Evolutionary conservation across 2,797 vertebrate genomes (phyloP).

Genomic region (Siniperca undulata): DNA sequence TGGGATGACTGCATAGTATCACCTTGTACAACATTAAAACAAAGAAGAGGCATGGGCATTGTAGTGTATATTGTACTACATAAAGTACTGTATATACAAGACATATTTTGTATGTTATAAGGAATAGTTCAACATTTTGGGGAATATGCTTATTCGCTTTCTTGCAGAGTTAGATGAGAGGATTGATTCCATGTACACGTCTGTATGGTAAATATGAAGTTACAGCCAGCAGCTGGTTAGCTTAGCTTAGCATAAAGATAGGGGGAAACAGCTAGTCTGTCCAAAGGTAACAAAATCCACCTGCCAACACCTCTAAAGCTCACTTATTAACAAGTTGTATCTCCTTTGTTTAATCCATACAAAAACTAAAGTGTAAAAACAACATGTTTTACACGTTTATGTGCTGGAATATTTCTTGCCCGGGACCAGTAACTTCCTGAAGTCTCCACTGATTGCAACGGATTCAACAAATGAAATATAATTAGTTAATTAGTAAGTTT

Average conservation of each 20-base stretch:
- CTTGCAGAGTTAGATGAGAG: not conserved
- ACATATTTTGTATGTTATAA: constrained; percentile 13
- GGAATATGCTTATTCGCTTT: not conserved
- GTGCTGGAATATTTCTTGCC: too few species aligned
- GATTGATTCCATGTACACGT: not conserved
- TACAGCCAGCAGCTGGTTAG: not conserved
- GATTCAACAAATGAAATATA: not conserved
- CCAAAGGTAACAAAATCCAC: not conserved
- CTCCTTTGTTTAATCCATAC: not conserved
- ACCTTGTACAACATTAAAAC: constrained; percentile 21
- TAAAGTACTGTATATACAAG: constrained; percentile 8
- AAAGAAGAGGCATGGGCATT: constrained; percentile 19
- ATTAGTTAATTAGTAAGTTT: not conserved
- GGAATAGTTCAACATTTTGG: constrained; percentile 26
- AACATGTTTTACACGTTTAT: not conserved
- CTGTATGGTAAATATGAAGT: not conserved
- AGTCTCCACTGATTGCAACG: not conserved
- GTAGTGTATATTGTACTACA: constrained; percentile 38
- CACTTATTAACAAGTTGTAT: not conserved
- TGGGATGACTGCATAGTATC: constrained; percentile 26
- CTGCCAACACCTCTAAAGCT: not conserved
- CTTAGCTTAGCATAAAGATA: constrained; percentile 12
- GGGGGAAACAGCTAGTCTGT: not conserved
- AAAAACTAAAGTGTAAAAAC: constrained; percentile 2
- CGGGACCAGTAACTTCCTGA: not conserved